Evolutionary conservation across 2,888 invertebrate species (phyloP), one percentile per base, ranked within the genome.

Genomic region (Hypena proboscidalis): DNA sequence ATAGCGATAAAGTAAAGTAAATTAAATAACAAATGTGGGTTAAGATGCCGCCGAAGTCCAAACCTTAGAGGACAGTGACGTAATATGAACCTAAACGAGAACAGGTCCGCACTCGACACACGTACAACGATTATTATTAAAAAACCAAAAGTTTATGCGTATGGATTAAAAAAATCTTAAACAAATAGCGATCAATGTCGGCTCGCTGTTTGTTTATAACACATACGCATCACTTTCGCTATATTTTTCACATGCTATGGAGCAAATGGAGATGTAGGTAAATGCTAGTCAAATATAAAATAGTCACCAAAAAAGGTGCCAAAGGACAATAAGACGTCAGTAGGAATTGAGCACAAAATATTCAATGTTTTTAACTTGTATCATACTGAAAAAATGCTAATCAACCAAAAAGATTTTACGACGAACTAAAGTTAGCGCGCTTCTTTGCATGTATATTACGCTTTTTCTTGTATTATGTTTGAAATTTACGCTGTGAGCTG

Each of bases 21-120:
- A 61, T 51, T 59, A 57, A 57, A 49, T 40, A 48, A 7, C 10
- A 31, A 45, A 66, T 64, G 41, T 64, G 37, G 67, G 64, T 64
- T 64, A 64, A 30, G 46, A 58, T 62, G 64, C 38, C 59, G 36
- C 34, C n/a, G n/a, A n/a, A n/a, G 49, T 9, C 35, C 62, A 41
- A 52, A 55, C 52, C 58, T 47, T 56, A 45, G 50, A 62, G 50
- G 58, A 58, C 55, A 48, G 34, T 63, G 51, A 48, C 20, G 63
- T 50, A 62, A 66, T 40, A 26, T 25, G 13, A 38, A 62, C 48
- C 55, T 55, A 55, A 46, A 45, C 44, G 23, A 38, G 2, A 1
- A 9, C 63, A 62, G 63, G 42, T 20, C 37, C 43, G 58, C 0
- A 63, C 14, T 66, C 7, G 2, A 19, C 14, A 23, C 9, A 23